phyloP scores from a whole-genome alignment of 23 tunicate species.

The Diplosoma virens region DNA sequence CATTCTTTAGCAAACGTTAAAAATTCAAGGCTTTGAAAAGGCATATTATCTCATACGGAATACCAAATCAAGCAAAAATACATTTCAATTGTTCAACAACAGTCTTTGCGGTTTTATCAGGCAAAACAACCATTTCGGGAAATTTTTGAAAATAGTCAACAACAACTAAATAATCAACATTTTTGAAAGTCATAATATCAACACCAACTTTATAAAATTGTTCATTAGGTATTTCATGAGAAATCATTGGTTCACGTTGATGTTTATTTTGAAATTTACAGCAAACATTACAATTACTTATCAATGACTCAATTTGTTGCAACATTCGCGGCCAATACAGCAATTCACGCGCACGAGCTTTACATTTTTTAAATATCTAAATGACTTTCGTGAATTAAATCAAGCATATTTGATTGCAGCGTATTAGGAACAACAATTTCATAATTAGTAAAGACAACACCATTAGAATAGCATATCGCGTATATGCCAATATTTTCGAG shows the following conservation, averaged over 20 bases:
- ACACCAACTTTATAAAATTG: conserved; percentile 23
- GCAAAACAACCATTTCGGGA: conserved; percentile 21
- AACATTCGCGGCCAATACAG: conserved; percentile 43
- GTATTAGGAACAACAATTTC: conserved; percentile 3
- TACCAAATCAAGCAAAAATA: conserved; percentile 40
- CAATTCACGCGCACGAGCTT: conserved; percentile 26
- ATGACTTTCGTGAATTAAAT: conserved; percentile 44
- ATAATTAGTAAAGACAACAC: neutral
- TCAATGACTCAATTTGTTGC: conserved; percentile 4
- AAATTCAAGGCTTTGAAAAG: too few relatives aligned
- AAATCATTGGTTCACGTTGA: conserved; percentile 30
- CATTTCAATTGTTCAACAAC: conserved; percentile 4
- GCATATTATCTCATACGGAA: conserved; percentile 35
- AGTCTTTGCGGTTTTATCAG: conserved; percentile 31
- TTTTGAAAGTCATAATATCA: conserved; percentile 38
- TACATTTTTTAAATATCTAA: conserved; percentile 54
- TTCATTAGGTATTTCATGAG: conserved; percentile 29
- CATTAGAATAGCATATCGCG: neutral
- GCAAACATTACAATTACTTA: conserved; percentile 18
- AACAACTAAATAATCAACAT: conserved; percentile 21
- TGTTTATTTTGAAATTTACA: conserved; percentile 13
- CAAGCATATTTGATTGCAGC: conserved; percentile 1
- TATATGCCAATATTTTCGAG: neutral
- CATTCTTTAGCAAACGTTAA: too few relatives aligned
- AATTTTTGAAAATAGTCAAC: conserved; percentile 37